These are phyloP conservation scores for Syrmaticus mikado DNA, from an alignment of 2,113 vertebrate species.

Conservation along the genomic window DNA sequence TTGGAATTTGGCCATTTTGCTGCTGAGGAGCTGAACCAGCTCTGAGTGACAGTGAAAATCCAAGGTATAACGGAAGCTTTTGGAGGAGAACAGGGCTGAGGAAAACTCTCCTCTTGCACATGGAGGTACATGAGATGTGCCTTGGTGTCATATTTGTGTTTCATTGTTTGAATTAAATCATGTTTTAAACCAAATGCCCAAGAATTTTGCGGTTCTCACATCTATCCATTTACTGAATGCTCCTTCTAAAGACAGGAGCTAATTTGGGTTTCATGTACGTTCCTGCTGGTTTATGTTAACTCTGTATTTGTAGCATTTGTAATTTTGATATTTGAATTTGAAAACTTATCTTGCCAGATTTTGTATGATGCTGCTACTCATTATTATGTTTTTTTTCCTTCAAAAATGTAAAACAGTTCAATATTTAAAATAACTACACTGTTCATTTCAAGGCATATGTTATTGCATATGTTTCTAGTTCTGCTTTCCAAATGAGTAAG, in stretches of 20 bases:
- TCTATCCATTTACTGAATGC: background rate
- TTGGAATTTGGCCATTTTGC: background rate
- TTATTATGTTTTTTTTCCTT: slow-evolving; percentile 14
- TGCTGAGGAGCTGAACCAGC: background rate
- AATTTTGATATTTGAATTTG: background rate
- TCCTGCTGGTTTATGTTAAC: background rate
- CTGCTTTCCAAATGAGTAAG: background rate
- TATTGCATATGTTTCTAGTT: slow-evolving; percentile 1
- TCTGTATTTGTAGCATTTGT: background rate
- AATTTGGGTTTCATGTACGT: background rate
- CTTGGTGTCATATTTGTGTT: background rate
- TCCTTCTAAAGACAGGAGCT: background rate
- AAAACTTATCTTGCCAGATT: background rate
- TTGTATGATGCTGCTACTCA: background rate
- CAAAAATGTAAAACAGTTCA: slow-evolving; percentile 9
- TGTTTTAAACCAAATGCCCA: background rate
- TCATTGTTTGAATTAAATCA: background rate
- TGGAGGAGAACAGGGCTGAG: background rate
- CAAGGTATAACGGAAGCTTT: background rate
- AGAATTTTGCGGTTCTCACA: background rate
- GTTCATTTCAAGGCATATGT: slow-evolving; percentile 50
- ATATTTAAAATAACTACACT: slow-evolving; percentile 37
- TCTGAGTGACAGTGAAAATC: background rate
- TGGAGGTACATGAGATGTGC: background rate
- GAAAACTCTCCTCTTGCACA: background rate